Base-by-base conservation (phyloP, 2,113 vertebrate genomes). In the Camelus bactrianus region DNA sequence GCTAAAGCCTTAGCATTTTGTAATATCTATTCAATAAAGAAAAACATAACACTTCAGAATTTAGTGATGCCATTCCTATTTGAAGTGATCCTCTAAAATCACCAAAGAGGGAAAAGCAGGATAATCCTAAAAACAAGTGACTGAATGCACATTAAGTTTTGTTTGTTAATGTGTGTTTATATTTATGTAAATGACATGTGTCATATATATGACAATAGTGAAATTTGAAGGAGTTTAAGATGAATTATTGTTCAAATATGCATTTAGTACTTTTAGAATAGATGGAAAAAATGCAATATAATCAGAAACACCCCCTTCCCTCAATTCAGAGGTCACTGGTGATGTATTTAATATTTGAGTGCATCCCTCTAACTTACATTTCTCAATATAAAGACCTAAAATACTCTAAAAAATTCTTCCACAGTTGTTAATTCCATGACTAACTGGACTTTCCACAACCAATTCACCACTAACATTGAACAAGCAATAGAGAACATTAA, bases 401-500 rank as follows among this genome's bases (percentile, higher is more conserved):
- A 67, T 80, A 93, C 2, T 64, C 75, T 95, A 83, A 92, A 88
- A 95, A 89, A 94, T 60, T 93, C 60, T 79, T 42, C 2, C 26
- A n/a, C 76, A 77, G 32, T 93, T 93, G 13, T 0, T 0, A 86
- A 56, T 56, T 50, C 16, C 54, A 60, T 19, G 72, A 82, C 54
- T 79, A 81, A 52, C 48, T 76, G 12, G 0, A 46, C 22, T 93
- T 95, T 64, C 65, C 73, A 32, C 4, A 56, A 62, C 30, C 0
- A 86, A 64, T 96, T 80, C 70, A 89, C 2, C 0, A 69, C 4
- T 67, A 96, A 90, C 72, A 12, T n/a, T 72, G 30, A 65, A 42
- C 15, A 6, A 77, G 67, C 50, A 92, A 91, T 76, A 93, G 46
- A 89, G 64, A 93, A 95, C 35, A 67, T n/a, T 94, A 84, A 93